phyloP scores from a whole-genome alignment of 1,140 invertebrate species.

The Lutraria rhynchaena region DNA sequence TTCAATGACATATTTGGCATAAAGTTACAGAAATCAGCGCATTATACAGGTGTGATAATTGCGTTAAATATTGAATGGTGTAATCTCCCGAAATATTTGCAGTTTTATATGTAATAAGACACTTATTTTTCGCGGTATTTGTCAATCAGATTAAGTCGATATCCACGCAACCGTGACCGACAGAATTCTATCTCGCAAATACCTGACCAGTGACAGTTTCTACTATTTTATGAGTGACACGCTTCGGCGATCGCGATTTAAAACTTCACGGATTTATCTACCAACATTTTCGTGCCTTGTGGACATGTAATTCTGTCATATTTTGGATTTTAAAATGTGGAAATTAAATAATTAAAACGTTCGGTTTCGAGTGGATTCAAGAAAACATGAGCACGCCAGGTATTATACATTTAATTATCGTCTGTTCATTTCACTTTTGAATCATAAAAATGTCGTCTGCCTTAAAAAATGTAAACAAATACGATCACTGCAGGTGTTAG shows the following conservation, averaged over 20 bases:
- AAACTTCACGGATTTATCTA: constrained; percentile 31
- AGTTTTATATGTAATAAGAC: constrained; percentile 40
- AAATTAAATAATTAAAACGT: constrained; percentile 2
- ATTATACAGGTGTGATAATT: constrained; percentile 29
- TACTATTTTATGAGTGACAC: constrained; percentile 39
- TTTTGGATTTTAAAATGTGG: constrained; percentile 34
- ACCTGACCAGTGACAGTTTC: constrained; percentile 39
- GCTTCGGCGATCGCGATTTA: background rate
- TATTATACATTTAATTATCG: no score
- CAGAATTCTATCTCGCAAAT: constrained; percentile 8
- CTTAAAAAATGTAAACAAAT: no score
- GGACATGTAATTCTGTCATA: constrained; percentile 3
- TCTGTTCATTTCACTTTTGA: no score
- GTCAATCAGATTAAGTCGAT: constrained; percentile 1
- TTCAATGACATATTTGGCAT: no score
- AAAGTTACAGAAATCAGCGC: no score
- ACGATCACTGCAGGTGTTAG: no score
- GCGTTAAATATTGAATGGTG: constrained; percentile 14
- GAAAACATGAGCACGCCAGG: no score
- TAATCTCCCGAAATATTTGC: constrained; percentile 43
- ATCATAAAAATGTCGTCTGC: no score
- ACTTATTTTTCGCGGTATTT: constrained; percentile 36
- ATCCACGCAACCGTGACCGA: constrained; percentile 9
- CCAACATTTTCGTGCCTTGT: constrained; percentile 31
- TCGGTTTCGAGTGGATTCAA: background rate